These are phyloP conservation scores for Lagopus leucura DNA, from an alignment of 2,113 vertebrate genomes.

Conservation along the genomic window DNA sequence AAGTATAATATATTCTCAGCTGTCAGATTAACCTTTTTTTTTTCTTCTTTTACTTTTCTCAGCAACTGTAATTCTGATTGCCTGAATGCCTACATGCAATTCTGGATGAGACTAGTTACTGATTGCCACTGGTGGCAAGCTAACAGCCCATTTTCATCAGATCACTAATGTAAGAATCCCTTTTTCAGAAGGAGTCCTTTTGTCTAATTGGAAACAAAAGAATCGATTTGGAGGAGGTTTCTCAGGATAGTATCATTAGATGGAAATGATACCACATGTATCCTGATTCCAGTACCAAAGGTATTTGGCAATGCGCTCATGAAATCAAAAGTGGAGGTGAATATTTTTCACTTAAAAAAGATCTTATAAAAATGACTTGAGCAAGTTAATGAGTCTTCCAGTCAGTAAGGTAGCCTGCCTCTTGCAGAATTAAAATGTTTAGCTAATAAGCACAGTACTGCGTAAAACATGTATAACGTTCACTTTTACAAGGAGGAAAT, in stretches of 20 bases:
- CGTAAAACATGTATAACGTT: not conserved
- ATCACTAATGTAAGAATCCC: not conserved
- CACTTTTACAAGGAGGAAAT: not conserved
- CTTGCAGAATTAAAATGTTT: not conserved
- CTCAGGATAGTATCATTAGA: not conserved
- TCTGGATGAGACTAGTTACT: not conserved
- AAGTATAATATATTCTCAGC: not conserved
- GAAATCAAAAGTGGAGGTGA: not conserved
- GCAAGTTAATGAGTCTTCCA: not conserved
- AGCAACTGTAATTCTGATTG: not conserved
- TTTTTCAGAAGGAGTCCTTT: not conserved
- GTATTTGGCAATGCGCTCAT: not conserved
- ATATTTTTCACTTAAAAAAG: not conserved
- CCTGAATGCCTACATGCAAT: not conserved
- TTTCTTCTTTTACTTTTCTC: not conserved
- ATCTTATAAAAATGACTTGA: not conserved
- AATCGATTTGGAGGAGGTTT: not conserved
- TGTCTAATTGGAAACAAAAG: conserved; percentile 22
- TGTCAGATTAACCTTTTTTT: not conserved
- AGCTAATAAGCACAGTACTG: not conserved
- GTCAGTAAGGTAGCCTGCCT: not conserved
- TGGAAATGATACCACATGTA: not conserved
- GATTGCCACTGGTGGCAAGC: not conserved
- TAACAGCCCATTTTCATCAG: conserved; percentile 21
- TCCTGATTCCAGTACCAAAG: not conserved